Base-by-base conservation (phyloP, 2,888 invertebrate genomes). In the Pammene fasciana region DNA sequence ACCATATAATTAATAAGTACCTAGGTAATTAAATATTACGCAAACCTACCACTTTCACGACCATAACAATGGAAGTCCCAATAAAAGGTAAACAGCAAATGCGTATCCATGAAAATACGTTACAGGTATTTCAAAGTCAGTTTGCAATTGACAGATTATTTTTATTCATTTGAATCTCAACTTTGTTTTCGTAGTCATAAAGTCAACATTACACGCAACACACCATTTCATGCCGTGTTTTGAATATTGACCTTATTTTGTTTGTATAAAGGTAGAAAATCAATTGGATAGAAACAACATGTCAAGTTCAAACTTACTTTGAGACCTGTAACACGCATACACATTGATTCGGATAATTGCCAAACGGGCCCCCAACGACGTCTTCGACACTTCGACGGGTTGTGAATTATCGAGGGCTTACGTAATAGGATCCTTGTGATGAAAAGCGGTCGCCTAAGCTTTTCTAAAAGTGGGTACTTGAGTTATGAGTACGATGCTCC, bases 361-460 rank as follows among this genome's bases (percentile, higher is more conserved):
- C 59, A 70, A 68, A 54, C 54, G 54, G 70, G 65, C 70, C 70
- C 70, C 70, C 70, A 70, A 70, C 70, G 70, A 55, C 16, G 70
- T 38, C n/a, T 34, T 55, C 55, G 26, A 65, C 45, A 55, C 43
- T 45, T 38, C 16, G 60, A 16, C 34, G 54, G 54, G 54, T 45
- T 34, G 26, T 65, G 64, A 62, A 52, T 62, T 62, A 62, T 52
- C 52, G 62, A 52, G 50, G 2, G 50, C 18, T 62, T 62, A 62
- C 62, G 38, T 52, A 52, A 52, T 62, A 52, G 18, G 38, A 50
- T 50, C 50, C 50, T 43, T 45, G 13, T n/a, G 43, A 57, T 38
- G 50, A 54, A 34, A 34, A 34, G 34, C n/a, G 7, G 34, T n/a
- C n/a, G 1, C 54, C 16, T 14, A 52, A 54, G 34, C 52, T 36